A percentile compares a stretch with the other conserved stretches of the same genome.
Conservation (phyloP, 1,140 invertebrate species). For the Drosophila carrolli region DNA sequence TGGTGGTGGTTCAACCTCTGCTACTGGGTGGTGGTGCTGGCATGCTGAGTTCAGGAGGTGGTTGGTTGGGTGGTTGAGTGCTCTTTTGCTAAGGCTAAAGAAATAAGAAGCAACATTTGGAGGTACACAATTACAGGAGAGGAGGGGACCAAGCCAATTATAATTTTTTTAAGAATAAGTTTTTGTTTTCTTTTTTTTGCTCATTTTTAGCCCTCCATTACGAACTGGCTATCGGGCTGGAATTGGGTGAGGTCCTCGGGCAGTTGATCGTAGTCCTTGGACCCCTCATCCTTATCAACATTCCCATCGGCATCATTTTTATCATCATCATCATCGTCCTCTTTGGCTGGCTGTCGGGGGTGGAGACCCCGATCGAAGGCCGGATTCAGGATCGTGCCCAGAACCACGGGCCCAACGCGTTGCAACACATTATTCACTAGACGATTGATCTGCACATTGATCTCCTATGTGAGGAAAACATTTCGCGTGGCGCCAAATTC, state of each 20-base stretch:
- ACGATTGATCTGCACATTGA: slow-evolving; percentile 82
- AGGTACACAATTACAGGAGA: not conserved
- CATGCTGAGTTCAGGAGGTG: slow-evolving; percentile 21
- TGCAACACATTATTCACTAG: slow-evolving; percentile 77
- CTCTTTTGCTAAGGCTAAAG: slow-evolving; percentile 3
- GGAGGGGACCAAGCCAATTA: slow-evolving; percentile 27
- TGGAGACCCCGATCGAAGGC: slow-evolving; percentile 29
- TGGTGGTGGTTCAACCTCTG: slow-evolving; percentile 26
- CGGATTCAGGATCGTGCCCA: slow-evolving; percentile 76
- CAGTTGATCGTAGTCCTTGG: slow-evolving; percentile 58
- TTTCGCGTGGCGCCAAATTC: slow-evolving; percentile 41
- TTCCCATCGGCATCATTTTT: not conserved
- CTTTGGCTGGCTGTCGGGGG: slow-evolving; percentile 6
- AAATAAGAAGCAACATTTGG: slow-evolving; percentile 27
- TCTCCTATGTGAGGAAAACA: slow-evolving; percentile 77
- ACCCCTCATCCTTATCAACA: not conserved
- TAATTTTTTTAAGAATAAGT: not conserved
- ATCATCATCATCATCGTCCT: slow-evolving; percentile 9
- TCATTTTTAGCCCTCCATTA: slow-evolving; percentile 29
- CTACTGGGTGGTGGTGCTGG: slow-evolving; percentile 32
- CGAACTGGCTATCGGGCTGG: slow-evolving; percentile 61
- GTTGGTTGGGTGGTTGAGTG: slow-evolving; percentile 15
- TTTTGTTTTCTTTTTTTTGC: not conserved
- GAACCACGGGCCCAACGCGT: slow-evolving; percentile 71
- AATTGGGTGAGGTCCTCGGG: slow-evolving; percentile 63